phyloP scores from a whole-genome alignment of 2,888 invertebrate genomes.

The Coecobrya sp. region DNA sequence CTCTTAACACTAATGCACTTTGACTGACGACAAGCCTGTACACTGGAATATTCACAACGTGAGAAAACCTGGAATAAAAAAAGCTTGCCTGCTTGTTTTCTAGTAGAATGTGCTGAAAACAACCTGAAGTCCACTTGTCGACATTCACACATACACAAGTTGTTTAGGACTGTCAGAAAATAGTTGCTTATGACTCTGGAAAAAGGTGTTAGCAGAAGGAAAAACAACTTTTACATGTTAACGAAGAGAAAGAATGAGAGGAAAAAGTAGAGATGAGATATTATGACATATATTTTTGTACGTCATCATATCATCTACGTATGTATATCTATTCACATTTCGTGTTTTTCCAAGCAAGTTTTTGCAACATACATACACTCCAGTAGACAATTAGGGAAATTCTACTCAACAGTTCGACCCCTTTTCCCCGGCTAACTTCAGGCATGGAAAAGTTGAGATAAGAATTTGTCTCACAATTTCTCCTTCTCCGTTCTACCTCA shows the following conservation, averaged over 20 bases:
- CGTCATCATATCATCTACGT: constrained; percentile 3
- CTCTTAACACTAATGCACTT: constrained; percentile 24
- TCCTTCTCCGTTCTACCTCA: background rate
- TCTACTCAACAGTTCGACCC: constrained; percentile 61
- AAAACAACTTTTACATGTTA: constrained; percentile 37
- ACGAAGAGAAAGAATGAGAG: background rate
- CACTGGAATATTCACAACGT: constrained; percentile 8
- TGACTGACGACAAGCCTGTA: constrained; percentile 17
- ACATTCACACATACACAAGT: constrained; percentile 11
- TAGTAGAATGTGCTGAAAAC: background rate
- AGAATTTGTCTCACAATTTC: constrained; percentile 19
- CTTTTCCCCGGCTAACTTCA: constrained; percentile 9
- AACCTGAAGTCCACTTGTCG: constrained; percentile 47
- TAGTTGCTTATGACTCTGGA: constrained; percentile 15
- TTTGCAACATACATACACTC: constrained; percentile 22
- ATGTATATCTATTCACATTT: background rate
- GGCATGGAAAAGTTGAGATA: constrained; percentile 22
- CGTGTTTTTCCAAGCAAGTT: constrained; percentile 37
- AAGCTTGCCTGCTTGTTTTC: background rate
- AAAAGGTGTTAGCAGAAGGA: constrained; percentile 1
- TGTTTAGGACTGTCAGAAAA: constrained; percentile 21
- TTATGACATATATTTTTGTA: background rate
- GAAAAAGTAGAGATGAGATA: too few species aligned
- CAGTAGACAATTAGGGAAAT: constrained; percentile 78
- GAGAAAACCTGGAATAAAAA: too few species aligned